These are phyloP conservation scores for Promerops cafer DNA, from an alignment of 2,113 vertebrate genomes.

Conservation along the genomic window DNA sequence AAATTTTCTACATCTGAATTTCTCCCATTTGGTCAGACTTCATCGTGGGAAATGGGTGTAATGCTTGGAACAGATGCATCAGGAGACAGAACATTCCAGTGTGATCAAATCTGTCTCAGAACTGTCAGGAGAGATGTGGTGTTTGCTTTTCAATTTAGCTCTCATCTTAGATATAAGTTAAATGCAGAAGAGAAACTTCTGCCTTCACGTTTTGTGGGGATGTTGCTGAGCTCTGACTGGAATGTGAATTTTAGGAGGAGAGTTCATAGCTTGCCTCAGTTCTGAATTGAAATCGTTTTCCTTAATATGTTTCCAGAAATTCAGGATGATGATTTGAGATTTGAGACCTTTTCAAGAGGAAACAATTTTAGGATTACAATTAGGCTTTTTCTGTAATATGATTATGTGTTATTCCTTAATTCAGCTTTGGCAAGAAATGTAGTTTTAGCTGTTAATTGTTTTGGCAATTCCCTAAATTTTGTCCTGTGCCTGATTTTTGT, in stretches of 20 bases:
- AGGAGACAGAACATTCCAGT: neutral
- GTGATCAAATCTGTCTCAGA: neutral
- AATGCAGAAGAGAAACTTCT: neutral
- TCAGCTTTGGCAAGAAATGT: neutral
- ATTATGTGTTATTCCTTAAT: neutral
- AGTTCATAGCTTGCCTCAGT: neutral
- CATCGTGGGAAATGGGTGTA: neutral
- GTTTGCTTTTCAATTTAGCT: neutral
- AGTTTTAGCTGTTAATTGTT: neutral
- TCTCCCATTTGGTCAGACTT: neutral
- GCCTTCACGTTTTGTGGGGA: neutral
- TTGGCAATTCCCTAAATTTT: slow-evolving; percentile 28
- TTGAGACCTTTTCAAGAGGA: neutral
- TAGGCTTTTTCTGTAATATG: neutral
- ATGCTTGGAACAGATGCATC: neutral
- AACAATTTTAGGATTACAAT: neutral
- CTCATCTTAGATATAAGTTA: neutral
- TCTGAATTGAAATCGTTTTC: neutral
- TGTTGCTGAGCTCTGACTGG: neutral
- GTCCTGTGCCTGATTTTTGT: slow-evolving; percentile 54
- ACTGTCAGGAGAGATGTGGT: neutral
- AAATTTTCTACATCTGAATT: neutral
- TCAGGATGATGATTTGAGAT: neutral
- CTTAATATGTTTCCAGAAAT: neutral
- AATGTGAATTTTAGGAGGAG: neutral